Evolutionary conservation across 2,113 vertebrate species (phyloP).

Genomic region (Cyphomyrus discorhynchus): DNA sequence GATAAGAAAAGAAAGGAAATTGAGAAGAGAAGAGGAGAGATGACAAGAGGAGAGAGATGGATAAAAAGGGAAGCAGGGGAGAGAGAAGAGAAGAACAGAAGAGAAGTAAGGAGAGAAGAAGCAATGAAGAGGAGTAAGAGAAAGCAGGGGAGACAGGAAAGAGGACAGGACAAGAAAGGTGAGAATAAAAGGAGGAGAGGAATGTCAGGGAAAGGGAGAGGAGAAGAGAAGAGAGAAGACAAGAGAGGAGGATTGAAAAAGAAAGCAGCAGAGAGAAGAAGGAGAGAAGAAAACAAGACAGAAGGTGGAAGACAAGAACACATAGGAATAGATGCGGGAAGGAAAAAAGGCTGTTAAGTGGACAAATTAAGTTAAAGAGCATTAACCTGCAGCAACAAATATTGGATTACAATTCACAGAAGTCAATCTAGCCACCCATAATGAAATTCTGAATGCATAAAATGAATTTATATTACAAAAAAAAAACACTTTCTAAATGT

Average conservation of each 20-base stretch:
- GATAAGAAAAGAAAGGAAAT: background rate
- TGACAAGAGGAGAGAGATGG: background rate
- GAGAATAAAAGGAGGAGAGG: background rate
- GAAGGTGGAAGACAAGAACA: background rate
- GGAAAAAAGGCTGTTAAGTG: background rate
- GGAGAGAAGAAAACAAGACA: background rate
- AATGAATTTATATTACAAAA: conserved; percentile 1
- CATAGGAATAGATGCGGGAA: background rate
- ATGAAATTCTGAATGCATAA: conserved; percentile 17
- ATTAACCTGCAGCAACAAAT: conserved; percentile 13
- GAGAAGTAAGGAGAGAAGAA: background rate
- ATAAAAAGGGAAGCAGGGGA: background rate
- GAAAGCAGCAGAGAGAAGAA: background rate
- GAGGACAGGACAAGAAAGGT: background rate
- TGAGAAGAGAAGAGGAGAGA: no score
- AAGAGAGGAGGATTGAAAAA: background rate
- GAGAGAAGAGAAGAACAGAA: background rate
- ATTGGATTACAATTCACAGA: conserved; percentile 1
- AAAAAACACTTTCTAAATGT: conserved; percentile 15
- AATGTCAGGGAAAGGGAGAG: background rate
- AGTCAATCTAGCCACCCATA: background rate
- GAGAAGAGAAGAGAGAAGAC: background rate
- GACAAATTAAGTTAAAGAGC: conserved; percentile 9
- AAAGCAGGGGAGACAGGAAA: background rate
- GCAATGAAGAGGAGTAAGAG: background rate